Conservation (phyloP, 1,140 invertebrate genomes). For the Scylla paramamosain region DNA sequence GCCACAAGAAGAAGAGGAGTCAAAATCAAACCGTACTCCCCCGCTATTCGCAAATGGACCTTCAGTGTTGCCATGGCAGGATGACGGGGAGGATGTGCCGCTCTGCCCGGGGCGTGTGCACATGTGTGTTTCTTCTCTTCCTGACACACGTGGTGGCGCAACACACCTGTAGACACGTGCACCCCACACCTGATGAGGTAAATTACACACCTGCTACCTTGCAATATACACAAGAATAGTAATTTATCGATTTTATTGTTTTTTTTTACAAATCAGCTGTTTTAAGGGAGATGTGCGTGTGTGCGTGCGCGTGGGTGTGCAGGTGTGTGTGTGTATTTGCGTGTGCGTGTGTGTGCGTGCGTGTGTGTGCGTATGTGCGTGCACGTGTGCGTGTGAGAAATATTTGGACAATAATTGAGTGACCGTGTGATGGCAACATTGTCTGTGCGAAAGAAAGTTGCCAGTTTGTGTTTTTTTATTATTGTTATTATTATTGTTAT, state of each 20-base stretch:
- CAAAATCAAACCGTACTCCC: neutral
- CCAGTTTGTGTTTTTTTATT: too few species aligned
- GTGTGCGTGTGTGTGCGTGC: neutral
- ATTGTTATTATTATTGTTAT: too few species aligned
- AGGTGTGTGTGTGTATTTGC: neutral
- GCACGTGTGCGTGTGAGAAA: too few species aligned
- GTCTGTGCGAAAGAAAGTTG: too few species aligned
- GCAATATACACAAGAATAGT: neutral
- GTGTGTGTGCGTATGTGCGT: too few species aligned
- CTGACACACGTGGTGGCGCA: neutral
- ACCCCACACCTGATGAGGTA: neutral
- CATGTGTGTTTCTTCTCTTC: neutral
- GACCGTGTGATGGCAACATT: too few species aligned
- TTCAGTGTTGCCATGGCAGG: constrained; percentile 1
- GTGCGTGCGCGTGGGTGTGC: neutral
- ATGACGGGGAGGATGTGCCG: neutral
- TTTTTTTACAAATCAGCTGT: neutral
- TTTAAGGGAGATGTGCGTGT: neutral
- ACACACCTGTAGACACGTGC: neutral
- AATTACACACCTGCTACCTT: neutral
- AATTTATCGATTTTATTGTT: neutral
- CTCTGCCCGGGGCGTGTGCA: neutral
- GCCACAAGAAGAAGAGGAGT: too few species aligned
- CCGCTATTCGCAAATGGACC: neutral
- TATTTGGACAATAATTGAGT: too few species aligned